phyloP scores from a whole-genome alignment of 2,888 invertebrate species.

The Oscheius onirici region DNA sequence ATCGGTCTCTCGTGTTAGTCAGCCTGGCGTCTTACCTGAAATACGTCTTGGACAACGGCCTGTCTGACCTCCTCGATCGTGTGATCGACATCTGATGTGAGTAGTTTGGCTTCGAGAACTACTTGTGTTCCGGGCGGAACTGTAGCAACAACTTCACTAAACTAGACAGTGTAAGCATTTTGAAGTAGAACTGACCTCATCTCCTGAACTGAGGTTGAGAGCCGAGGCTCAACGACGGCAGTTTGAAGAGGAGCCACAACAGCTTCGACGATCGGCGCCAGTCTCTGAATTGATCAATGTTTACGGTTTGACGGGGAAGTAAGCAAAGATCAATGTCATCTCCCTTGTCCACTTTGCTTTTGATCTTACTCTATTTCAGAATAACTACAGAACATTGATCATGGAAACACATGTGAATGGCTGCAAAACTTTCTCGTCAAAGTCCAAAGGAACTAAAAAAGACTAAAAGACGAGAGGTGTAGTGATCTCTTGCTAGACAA shows the following conservation, averaged over 20 bases:
- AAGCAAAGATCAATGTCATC: not conserved
- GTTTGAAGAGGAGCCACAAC: conserved; percentile 22
- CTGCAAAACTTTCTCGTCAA: not conserved
- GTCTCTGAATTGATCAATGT: conserved; percentile 5
- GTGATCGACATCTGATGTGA: conserved; percentile 69
- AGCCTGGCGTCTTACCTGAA: conserved; percentile 9
- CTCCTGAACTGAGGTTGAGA: conserved; percentile 7
- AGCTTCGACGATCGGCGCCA: conserved; percentile 24
- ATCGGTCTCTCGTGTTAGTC: too few species aligned
- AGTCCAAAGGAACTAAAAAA: conserved; percentile 18
- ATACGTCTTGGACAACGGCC: conserved; percentile 38
- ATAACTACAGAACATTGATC: too few species aligned
- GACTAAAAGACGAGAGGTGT: not conserved
- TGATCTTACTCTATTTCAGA: too few species aligned
- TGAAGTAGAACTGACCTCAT: conserved; percentile 13
- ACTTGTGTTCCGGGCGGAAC: conserved; percentile 70
- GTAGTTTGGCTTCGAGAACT: conserved; percentile 68
- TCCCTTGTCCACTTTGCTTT: too few species aligned
- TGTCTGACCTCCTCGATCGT: conserved; percentile 68
- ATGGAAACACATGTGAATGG: too few species aligned
- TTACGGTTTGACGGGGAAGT: not conserved
- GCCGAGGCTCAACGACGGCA: conserved; percentile 21
- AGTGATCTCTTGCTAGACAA: conserved; percentile 1
- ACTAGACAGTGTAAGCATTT: not conserved
- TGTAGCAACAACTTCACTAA: conserved; percentile 44